Conservation (phyloP, 2,888 invertebrate genomes). For the Electrophaes corylata region DNA sequence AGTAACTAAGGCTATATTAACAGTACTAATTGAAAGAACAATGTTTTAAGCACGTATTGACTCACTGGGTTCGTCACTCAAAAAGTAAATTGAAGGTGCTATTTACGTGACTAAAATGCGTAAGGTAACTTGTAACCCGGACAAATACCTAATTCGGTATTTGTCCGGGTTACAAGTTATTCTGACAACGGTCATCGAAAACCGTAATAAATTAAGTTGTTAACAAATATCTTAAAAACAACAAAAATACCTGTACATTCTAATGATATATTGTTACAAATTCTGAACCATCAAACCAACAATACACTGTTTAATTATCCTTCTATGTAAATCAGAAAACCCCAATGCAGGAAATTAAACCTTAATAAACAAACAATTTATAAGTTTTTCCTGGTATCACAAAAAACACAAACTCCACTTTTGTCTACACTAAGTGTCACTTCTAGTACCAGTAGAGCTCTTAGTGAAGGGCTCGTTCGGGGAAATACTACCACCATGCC, state of each 20-base stretch:
- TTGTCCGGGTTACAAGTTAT: slow-evolving; percentile 17
- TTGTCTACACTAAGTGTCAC: too few relatives aligned
- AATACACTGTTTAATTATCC: background rate
- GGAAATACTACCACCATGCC: too few relatives aligned
- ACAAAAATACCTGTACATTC: too few relatives aligned
- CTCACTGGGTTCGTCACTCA: slow-evolving; percentile 15
- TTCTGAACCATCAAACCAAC: background rate
- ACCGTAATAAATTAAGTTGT: slow-evolving; percentile 10
- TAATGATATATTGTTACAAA: background rate
- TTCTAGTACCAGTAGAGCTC: too few relatives aligned
- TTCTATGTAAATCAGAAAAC: too few relatives aligned
- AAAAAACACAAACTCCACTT: too few relatives aligned
- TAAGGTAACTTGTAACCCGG: too few relatives aligned
- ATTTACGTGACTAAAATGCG: slow-evolving; percentile 26
- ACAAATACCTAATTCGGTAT: slow-evolving; percentile 7
- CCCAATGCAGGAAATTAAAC: background rate
- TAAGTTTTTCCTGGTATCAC: background rate
- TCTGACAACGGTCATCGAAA: slow-evolving; percentile 3
- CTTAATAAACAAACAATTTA: background rate
- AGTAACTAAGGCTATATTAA: slow-evolving; percentile 24
- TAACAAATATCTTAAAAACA: too few relatives aligned
- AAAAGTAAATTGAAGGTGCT: slow-evolving; percentile 23
- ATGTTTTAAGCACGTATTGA: slow-evolving; percentile 21
- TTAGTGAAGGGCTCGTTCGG: too few relatives aligned
- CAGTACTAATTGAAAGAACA: slow-evolving; percentile 29